Evolutionary conservation across 2,888 invertebrate species (phyloP).

Genomic region (Tanypteryx hageni): DNA sequence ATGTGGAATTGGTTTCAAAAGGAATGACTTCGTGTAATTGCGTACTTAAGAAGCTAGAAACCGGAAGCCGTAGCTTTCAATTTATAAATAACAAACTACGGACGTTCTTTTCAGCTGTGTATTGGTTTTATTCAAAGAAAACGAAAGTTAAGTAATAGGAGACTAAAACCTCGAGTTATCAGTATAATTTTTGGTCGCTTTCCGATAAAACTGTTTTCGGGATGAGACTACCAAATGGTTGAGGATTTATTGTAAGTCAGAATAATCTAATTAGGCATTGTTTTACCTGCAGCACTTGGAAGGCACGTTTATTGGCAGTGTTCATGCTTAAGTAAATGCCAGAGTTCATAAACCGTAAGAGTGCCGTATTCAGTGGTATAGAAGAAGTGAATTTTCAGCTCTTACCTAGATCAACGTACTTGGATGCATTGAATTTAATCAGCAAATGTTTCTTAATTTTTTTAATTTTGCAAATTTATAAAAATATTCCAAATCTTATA

Average conservation of each 20-base stretch:
- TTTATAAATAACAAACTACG: not conserved
- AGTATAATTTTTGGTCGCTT: not conserved
- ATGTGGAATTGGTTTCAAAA: not conserved
- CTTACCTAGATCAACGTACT: not conserved
- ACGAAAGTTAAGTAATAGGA: not conserved
- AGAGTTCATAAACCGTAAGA: too few species aligned
- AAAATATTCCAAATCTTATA: not conserved
- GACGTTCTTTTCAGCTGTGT: not conserved
- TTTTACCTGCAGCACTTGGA: too few species aligned
- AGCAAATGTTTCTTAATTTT: not conserved
- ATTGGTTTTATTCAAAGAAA: not conserved
- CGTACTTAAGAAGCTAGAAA: not conserved
- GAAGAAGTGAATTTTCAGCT: too few species aligned
- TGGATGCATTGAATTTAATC: not conserved
- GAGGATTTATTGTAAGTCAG: too few species aligned
- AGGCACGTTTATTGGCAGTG: too few species aligned
- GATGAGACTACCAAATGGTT: too few species aligned
- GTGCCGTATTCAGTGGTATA: too few species aligned
- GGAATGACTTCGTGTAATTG: slow-evolving; percentile 25
- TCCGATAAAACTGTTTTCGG: not conserved
- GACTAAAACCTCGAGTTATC: not conserved
- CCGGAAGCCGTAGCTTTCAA: not conserved
- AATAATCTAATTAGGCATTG: too few species aligned
- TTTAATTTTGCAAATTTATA: not conserved
- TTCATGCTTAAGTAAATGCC: too few species aligned